Base-by-base conservation (phyloP, 2,113 vertebrate species). In the Mustela lutreola region DNA sequence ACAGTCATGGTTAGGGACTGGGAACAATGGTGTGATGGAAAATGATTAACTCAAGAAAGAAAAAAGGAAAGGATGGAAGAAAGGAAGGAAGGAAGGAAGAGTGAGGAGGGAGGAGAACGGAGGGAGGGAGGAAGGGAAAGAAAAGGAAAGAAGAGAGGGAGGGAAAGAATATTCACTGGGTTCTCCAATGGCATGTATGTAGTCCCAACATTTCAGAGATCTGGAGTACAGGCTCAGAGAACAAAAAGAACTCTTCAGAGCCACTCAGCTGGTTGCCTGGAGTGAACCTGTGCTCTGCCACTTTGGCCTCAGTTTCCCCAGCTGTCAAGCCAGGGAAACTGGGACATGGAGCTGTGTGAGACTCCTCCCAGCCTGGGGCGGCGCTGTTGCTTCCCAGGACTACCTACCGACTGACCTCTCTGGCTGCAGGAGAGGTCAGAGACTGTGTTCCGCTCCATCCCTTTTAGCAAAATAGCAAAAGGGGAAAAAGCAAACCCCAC, bases 321-420 rank as follows among this genome's bases (percentile, higher is more conserved):
- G 56, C 19, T 26, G 39, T 78, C 45, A 45, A 82, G 76, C 11
- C 7, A 22, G 19, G 1, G 4, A 60, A 48, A 21, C 1, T 28
- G 39, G 0, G 2, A 76, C 24, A 2, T 3, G 39, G 16, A 31
- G 80, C 9, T 0, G 7, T 2, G 1, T 18, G 53, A 73, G 36
- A 39, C 36, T 26, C 58, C 26, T 73, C 21, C 19, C 14, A 24
- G 58, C 31, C 12, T 6, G 1, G 22, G 0, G 0, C 2, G 1
- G 19, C 31, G 3, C 1, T 11, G 15, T 19, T 9, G 8, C 9
- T 15, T 11, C 14, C 12, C 2, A 0, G 21, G 58, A 28, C 2
- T 45, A 28, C 26, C 22, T 45, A 28, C 26, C 18, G 16, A 53
- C n/a, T 16, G 71, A 53, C 76, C n/a, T 86, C 22, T 12, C 39